Conservation (phyloP, 2,113 vertebrate genomes). For the Proteles cristata region DNA sequence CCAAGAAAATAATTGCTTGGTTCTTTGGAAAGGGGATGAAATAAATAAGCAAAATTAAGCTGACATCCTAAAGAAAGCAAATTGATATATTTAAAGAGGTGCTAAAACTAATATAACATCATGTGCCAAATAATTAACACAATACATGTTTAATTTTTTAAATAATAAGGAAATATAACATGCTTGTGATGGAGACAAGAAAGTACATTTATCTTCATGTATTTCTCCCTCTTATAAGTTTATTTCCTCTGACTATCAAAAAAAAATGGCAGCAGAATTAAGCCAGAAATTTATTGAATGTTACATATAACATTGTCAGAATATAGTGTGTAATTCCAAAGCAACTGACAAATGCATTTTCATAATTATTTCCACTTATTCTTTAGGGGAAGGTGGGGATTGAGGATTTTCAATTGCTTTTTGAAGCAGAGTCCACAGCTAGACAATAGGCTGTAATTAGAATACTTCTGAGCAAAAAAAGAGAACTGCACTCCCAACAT, state of each 20-base stretch:
- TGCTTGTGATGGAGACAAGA: background rate
- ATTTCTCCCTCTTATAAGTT: background rate
- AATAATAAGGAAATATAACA: background rate
- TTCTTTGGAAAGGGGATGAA: background rate
- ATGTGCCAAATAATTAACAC: background rate
- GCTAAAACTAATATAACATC: background rate
- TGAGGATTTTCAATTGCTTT: background rate
- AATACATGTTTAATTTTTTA: background rate
- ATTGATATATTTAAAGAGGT: background rate
- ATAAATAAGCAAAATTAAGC: background rate
- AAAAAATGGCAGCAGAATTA: background rate
- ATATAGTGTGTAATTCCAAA: background rate
- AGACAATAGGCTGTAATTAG: background rate
- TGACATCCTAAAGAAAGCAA: background rate
- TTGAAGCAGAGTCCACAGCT: background rate
- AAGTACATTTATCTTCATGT: background rate
- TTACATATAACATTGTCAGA: background rate
- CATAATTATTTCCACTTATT: background rate
- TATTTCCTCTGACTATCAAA: constrained; percentile 11
- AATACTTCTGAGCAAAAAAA: background rate
- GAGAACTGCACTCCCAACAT: background rate
- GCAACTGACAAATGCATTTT: background rate
- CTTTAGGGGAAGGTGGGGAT: background rate
- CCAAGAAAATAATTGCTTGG: background rate
- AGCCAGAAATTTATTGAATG: background rate